Base-by-base conservation (phyloP, 2,113 vertebrate genomes). In the Gadus macrocephalus region DNA sequence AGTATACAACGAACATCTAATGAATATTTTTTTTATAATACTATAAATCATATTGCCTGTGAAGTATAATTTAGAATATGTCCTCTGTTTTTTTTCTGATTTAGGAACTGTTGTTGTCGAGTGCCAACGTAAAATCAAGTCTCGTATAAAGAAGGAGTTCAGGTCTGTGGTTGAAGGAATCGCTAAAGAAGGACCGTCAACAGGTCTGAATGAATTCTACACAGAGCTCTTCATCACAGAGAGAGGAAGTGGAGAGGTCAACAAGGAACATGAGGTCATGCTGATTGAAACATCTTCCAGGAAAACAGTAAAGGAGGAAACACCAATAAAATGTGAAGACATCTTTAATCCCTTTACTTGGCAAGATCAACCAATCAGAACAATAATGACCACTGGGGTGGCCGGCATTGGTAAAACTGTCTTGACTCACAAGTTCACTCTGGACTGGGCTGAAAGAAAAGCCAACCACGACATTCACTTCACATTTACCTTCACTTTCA, bases 141-240 rank as follows among this genome's bases (percentile, higher is more conserved):
- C 55, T 58, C 55, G 2, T 58, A 16, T 58, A 16, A 58, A n/a
- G 55, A 7, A 58, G 55, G n/a, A 58, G 55, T 58, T 58, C 55
- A 16, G 7, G 55, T 17, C 16, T 58, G 17, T 58, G 55, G n/a
- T 58, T 58, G 55, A 58, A 16, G 55, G 55, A 17, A 58, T 58
- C n/a, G 15, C 55, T 58, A 58, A 58, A 58, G 55, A 2, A 58
- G 55, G 55, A 58, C 55, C n/a, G 16, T 16, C 55, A 58, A 58
- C 55, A 58, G 9, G 5, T 58, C 55, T 58, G 55, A 58, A 58
- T 58, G 15, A 58, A 0, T 17, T 70, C 69, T 70, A 70, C 60
- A 70, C 69, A 70, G 69, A 70, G 69, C 62, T 68, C 64, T 62
- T 64, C 60, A 76, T 80, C 70, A 80, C 70, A 73, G 67, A 72